Percentiles rank a stretch among this genome's conserved stretches.
Evolutionary conservation across 2,888 invertebrate genomes (phyloP).

Genomic region (Drosophila aldrichi): DNA sequence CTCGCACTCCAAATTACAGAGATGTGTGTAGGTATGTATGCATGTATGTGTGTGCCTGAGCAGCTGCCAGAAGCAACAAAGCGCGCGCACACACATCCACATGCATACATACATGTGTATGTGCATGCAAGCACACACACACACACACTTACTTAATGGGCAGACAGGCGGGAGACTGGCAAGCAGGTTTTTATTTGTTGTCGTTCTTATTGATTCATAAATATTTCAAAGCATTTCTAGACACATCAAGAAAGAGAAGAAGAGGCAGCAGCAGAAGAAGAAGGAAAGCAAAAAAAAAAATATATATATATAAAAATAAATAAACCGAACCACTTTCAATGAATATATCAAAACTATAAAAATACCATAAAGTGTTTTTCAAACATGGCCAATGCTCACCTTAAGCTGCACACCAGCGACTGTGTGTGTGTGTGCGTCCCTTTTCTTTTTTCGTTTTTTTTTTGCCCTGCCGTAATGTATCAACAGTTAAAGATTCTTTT

Average conservation of each 20-base stretch:
- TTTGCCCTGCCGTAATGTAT: constrained; percentile 41
- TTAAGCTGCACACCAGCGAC: constrained; percentile 42
- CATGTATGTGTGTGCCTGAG: constrained; percentile 11
- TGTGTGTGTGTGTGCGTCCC: constrained; percentile 19
- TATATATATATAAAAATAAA: constrained; percentile 18
- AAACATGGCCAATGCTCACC: constrained; percentile 63
- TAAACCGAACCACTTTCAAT: constrained; percentile 72
- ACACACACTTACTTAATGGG: constrained; percentile 29
- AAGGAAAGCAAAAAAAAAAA: neutral
- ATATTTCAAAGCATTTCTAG: constrained; percentile 75
- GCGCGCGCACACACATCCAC: constrained; percentile 7
- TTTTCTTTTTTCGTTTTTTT: neutral
- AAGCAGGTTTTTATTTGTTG: constrained; percentile 52
- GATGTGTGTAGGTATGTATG: constrained; percentile 7
- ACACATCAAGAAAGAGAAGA: constrained; percentile 42
- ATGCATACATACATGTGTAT: constrained; percentile 8
- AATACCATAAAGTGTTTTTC: constrained; percentile 79
- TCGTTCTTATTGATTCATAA: constrained; percentile 74
- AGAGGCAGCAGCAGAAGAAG: neutral
- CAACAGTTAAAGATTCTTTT: constrained; percentile 55
- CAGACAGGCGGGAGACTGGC: constrained; percentile 21
- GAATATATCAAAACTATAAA: constrained; percentile 80
- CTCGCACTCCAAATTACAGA: constrained; percentile 44
- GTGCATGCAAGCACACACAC: neutral
- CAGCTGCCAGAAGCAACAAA: constrained; percentile 35